Evolutionary conservation across 2,113 vertebrate genomes (phyloP).

Genomic region (Aspiorhynchus laticeps): DNA sequence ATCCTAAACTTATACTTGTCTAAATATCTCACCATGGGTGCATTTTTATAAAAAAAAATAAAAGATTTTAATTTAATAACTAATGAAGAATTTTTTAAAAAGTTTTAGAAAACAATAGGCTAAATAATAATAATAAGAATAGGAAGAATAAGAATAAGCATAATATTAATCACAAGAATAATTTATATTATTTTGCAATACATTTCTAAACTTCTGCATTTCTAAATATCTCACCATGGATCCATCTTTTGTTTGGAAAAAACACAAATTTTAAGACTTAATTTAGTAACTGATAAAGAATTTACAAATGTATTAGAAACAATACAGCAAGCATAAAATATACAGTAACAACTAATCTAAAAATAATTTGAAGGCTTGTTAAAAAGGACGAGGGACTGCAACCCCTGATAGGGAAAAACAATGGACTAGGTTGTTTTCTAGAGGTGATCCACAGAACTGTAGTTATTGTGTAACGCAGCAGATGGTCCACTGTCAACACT

Average conservation of each 20-base stretch:
- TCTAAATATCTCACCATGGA: not conserved
- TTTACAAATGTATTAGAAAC: not conserved
- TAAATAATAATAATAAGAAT: not conserved
- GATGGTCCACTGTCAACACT: constrained; percentile 25
- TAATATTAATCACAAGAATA: not conserved
- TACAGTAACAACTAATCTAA: not conserved
- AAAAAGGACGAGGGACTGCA: not conserved
- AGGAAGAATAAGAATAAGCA: not conserved
- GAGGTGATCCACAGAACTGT: not conserved
- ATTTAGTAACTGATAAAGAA: not conserved
- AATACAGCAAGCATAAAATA: not conserved
- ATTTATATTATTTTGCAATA: not conserved
- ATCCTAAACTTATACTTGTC: too few species aligned
- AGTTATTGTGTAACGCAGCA: not conserved
- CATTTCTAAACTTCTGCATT: not conserved
- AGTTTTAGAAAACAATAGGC: too few species aligned
- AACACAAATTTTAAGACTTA: not conserved
- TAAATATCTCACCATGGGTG: not conserved
- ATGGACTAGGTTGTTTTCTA: not conserved
- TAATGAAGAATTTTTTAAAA: too few species aligned
- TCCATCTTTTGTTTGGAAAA: not conserved
- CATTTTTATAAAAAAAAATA: not conserved
- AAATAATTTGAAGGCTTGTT: not conserved
- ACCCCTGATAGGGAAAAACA: not conserved
- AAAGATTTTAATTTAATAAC: too few species aligned